phyloP scores from a whole-genome alignment of 2,113 vertebrate species.

The Daubentonia madagascariensis region DNA sequence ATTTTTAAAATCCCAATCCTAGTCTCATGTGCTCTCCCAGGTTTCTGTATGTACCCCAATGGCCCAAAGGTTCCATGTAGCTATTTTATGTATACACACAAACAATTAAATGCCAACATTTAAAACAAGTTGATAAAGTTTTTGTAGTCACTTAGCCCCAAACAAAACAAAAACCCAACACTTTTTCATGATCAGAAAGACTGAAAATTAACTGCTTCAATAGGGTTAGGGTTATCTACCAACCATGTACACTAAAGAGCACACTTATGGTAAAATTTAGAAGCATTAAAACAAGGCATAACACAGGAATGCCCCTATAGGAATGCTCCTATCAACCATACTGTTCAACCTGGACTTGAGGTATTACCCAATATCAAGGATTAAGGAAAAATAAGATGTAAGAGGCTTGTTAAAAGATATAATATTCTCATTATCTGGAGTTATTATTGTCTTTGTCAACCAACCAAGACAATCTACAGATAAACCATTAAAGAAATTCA shows the following conservation, averaged over 20 bases:
- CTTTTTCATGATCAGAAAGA: not conserved
- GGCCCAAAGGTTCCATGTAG: not conserved
- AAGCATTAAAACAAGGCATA: not conserved
- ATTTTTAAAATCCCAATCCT: not conserved
- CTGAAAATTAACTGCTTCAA: slow-evolving; percentile 6
- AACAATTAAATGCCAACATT: not conserved
- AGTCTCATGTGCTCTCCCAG: not conserved
- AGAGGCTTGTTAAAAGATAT: not conserved
- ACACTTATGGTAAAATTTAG: not conserved
- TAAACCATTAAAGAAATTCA: slow-evolving; percentile 4
- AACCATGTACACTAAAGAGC: not conserved
- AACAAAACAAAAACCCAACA: slow-evolving; percentile 1
- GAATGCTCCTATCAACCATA: not conserved
- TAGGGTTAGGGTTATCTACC: not conserved
- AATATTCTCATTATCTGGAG: slow-evolving; percentile 21
- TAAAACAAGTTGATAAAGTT: slow-evolving; percentile 7
- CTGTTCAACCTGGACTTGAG: not conserved
- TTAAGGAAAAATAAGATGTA: not conserved
- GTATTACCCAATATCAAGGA: not conserved
- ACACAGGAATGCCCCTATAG: not conserved
- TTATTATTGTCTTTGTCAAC: slow-evolving; percentile 23
- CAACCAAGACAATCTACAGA: not conserved
- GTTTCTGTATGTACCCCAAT: not conserved
- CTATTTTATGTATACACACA: not conserved
- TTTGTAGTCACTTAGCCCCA: not conserved